Percentiles rank a stretch among this genome's conserved stretches.
Evolutionary conservation across 2,113 vertebrate species (phyloP).

Genomic region (Takifugu flavidus): DNA sequence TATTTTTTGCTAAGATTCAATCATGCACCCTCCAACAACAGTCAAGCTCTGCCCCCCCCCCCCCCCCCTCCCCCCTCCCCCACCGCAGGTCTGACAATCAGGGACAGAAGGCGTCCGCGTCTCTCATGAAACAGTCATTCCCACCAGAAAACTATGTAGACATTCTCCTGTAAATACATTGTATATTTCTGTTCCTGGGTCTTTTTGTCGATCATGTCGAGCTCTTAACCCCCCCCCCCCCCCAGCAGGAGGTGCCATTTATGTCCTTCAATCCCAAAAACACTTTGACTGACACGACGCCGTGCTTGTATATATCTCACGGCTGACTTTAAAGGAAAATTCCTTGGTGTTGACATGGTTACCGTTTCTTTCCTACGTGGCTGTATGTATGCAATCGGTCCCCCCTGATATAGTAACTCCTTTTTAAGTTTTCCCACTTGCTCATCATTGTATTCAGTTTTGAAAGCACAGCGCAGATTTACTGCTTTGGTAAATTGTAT

Average conservation of each 20-base stretch:
- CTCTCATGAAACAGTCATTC: slow-evolving; percentile 83
- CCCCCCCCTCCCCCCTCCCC: slow-evolving; percentile 46
- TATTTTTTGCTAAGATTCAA: slow-evolving; percentile 10
- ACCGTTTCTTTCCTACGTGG: too few relatives aligned
- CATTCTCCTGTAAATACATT: slow-evolving; percentile 90
- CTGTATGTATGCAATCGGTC: too few relatives aligned
- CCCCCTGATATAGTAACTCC: neutral
- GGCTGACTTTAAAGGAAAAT: slow-evolving; percentile 2
- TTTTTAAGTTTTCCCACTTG: neutral
- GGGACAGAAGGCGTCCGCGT: slow-evolving; percentile 80
- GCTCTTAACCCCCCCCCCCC: too few relatives aligned
- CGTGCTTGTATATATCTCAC: slow-evolving; percentile 38
- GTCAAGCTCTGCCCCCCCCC: slow-evolving; percentile 15
- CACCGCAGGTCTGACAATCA: slow-evolving; percentile 86
- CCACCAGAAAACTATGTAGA: slow-evolving; percentile 60
- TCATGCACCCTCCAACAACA: neutral
- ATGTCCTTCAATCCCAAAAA: too few relatives aligned
- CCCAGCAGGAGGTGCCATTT: too few relatives aligned
- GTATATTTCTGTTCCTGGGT: slow-evolving; percentile 79
- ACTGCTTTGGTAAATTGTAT: slow-evolving; percentile 20
- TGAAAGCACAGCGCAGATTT: slow-evolving; percentile 56
- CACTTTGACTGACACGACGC: slow-evolving; percentile 5
- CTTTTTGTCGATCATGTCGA: slow-evolving; percentile 28
- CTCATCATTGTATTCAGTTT: slow-evolving; percentile 9
- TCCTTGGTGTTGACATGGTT: too few relatives aligned